Evolutionary conservation across 2,888 invertebrate genomes (phyloP), one percentile per base, ranked within the genome.

Genomic region (Conomelus anceps): DNA sequence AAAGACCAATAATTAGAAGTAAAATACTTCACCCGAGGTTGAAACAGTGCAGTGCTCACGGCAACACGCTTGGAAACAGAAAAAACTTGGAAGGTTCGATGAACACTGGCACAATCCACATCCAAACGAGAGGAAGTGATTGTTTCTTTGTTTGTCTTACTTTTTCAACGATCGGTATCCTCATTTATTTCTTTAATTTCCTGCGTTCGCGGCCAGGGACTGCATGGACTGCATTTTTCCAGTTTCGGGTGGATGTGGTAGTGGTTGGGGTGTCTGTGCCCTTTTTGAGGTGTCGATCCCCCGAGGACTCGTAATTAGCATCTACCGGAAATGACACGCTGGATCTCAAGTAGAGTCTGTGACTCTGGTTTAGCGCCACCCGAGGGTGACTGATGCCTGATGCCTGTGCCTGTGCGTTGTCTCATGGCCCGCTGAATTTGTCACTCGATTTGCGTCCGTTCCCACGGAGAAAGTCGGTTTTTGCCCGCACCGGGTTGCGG

Each of bases 391-490:
- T 24, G 22, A 23, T 23, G 24, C 22, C 24, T 24, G 22, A 23
- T 23, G 24, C 22, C 85, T 23, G 85, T 23, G 85, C 85, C 26
- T 6, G 7, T n/a, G 85, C 24, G 23, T 86, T 11, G 24, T 26
- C 26, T 24, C 29, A 86, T 29, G 29, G 29, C 29, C 86, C 22
- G 24, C 29, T 86, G 86, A 86, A 23, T 86, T 86, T 86, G 86
- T 86, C 86, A 86, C 86, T 86, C 29, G 86, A 86, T 86, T 86
- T 86, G 86, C 86, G 86, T 84, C 22, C 84, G 84, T 86, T 86
- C 86, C 86, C 86, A 86, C 86, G 86, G 86, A 86, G 86, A 86
- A 86, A 86, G 86, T 86, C 86, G 29, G 23, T 86, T 86, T 86
- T 86, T 86, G 86, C 86, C 86, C 29, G 24, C 85, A 85, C 23